These are phyloP conservation scores for Scaptomyza tumidula DNA, from an alignment of 2,888 invertebrate species.

Conservation along the genomic window DNA sequence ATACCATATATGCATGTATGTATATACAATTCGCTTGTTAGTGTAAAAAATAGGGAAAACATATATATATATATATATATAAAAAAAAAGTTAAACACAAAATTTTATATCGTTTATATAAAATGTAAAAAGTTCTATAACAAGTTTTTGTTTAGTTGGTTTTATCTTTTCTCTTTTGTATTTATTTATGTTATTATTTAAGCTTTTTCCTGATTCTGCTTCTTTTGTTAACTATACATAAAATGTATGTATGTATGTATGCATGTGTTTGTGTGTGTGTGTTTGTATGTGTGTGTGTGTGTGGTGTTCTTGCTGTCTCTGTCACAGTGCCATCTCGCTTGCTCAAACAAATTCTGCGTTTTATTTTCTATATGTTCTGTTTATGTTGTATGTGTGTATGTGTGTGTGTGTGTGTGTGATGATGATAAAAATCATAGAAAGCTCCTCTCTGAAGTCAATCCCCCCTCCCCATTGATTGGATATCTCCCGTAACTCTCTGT, in stretches of 20 bases:
- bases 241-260: constrained; percentile 4
- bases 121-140: constrained; percentile 58
- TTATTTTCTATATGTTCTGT: background rate
- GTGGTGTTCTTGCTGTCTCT: background rate
- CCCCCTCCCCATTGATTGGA: background rate
- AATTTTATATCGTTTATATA: constrained; percentile 41
- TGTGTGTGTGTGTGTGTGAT: constrained; percentile 1
- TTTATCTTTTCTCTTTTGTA: constrained; percentile 31
- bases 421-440: constrained; percentile 10
- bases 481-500: constrained; percentile 5
- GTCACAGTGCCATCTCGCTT: constrained; percentile 21
- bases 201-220: constrained; percentile 33
- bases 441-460: constrained; percentile 3
- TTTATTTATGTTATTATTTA: constrained; percentile 33
- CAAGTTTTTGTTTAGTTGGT: constrained; percentile 39
- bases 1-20: constrained; percentile 1
- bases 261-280: constrained; percentile 2
- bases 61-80: constrained; percentile 12
- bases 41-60: constrained; percentile 5
- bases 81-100: constrained; percentile 24
- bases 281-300: background rate
- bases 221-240: constrained; percentile 39
- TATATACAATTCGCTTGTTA: constrained; percentile 35
- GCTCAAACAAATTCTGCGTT: constrained; percentile 6
- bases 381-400: constrained; percentile 1